A percentile compares a stretch with the other conserved stretches of the same genome.
phyloP scores from a whole-genome alignment of 2,113 vertebrate species.

The Catharus minimus region DNA sequence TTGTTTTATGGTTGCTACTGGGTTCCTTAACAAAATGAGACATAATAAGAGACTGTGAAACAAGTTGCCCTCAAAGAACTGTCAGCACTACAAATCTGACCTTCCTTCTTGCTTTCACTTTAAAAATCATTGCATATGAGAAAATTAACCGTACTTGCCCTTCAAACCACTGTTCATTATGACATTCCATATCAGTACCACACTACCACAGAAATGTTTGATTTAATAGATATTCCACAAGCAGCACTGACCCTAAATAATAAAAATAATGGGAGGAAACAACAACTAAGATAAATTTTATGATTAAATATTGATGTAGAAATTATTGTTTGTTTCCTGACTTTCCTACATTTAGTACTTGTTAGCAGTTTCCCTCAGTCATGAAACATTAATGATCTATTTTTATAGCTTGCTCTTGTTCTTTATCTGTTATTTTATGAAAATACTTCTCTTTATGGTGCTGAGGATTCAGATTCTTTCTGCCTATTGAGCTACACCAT shows the following conservation, averaged over 20 bases:
- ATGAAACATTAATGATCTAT: conserved; percentile 59
- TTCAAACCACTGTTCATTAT: background rate
- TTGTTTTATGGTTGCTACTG: background rate
- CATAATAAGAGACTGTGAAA: background rate
- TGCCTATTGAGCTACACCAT: background rate
- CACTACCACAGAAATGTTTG: background rate
- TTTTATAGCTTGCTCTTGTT: conserved; percentile 46
- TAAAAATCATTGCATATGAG: background rate
- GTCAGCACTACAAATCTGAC: background rate
- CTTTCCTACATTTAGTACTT: conserved; percentile 47
- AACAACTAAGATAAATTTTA: conserved; percentile 46
- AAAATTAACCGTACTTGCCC: conserved; percentile 37
- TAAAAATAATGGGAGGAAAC: conserved; percentile 37
- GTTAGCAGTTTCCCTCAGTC: conserved; percentile 46
- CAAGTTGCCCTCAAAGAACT: background rate
- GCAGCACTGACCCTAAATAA: background rate
- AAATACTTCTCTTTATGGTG: conserved; percentile 11
- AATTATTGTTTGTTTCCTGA: conserved; percentile 51
- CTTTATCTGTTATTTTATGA: conserved; percentile 40
- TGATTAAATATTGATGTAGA: conserved; percentile 60
- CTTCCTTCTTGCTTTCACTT: background rate
- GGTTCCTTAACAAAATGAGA: background rate
- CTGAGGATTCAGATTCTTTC: conserved; percentile 30
- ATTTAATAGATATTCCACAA: background rate
- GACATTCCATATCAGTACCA: background rate